phyloP scores from a whole-genome alignment of 2,888 invertebrate species.

The Ectropis crepuscularia region DNA sequence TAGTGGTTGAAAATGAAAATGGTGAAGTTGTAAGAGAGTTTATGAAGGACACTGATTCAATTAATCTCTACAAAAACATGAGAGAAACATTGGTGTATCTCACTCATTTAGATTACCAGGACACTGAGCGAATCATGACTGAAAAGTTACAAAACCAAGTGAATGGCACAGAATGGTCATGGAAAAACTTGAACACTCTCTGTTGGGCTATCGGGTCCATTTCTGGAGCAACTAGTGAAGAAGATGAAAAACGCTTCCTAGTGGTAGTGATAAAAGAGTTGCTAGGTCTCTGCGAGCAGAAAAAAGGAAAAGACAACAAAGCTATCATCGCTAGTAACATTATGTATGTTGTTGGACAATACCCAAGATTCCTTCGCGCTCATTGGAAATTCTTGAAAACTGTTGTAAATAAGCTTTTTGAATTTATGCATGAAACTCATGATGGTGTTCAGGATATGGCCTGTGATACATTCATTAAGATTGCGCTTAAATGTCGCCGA shows the following conservation, averaged over 20 bases:
- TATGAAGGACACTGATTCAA: slow-evolving; percentile 99
- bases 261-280: slow-evolving; percentile 99
- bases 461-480: slow-evolving; percentile 99
- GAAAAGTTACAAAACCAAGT: slow-evolving; percentile 99
- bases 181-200: slow-evolving; percentile 99
- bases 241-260: slow-evolving; percentile 99
- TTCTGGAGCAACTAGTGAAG: slow-evolving; percentile 99
- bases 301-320: slow-evolving; percentile 99
- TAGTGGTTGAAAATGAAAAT: slow-evolving; percentile 99
- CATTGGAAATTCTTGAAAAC: slow-evolving; percentile 99
- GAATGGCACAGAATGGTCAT: slow-evolving; percentile 99
- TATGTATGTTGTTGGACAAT: slow-evolving; percentile 99
- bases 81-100: slow-evolving; percentile 98
- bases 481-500: slow-evolving; percentile 98
- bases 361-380: slow-evolving; percentile 98
- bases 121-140: slow-evolving; percentile 99
- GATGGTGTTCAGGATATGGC: slow-evolving; percentile 99
- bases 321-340: slow-evolving; percentile 99
- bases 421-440: slow-evolving; percentile 99
- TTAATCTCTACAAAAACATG: slow-evolving; percentile 99
- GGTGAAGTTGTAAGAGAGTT: slow-evolving; percentile 99
- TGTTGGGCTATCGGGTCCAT: slow-evolving; percentile 99
- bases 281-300: slow-evolving; percentile 98
- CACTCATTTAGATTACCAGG: slow-evolving; percentile 98
- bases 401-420: slow-evolving; percentile 99